A percentile compares a stretch with the other conserved stretches of the same genome.
Conservation (phyloP, 2,888 invertebrate genomes). For the Protodeltote pygarga region DNA sequence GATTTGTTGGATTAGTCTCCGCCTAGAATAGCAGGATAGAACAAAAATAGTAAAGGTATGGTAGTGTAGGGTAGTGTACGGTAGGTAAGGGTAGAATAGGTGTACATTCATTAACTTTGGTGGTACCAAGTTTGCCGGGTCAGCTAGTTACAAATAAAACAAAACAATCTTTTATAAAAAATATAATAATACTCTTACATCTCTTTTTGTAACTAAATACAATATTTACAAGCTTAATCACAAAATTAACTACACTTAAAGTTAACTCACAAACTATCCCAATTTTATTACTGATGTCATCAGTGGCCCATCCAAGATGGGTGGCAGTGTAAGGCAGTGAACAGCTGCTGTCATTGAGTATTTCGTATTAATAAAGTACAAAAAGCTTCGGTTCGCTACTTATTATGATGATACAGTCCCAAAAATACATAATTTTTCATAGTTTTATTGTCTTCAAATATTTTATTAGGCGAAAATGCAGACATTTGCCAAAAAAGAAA, state of each 20-base stretch:
- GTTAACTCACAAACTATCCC: constrained; percentile 64
- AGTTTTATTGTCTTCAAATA: background rate
- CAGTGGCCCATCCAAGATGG: constrained; percentile 32
- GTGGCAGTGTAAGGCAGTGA: constrained; percentile 67
- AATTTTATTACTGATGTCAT: constrained; percentile 41
- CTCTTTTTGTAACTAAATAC: constrained; percentile 83
- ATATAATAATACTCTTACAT: constrained; percentile 84
- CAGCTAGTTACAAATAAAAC: constrained; percentile 10
- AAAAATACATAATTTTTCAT: constrained; percentile 70
- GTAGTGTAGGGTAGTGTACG: too few relatives aligned
- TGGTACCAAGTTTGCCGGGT: too few relatives aligned
- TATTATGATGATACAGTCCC: constrained; percentile 61
- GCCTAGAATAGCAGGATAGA: too few relatives aligned
- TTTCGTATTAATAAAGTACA: constrained; percentile 47
- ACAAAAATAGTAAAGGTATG: too few relatives aligned
- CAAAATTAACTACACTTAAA: constrained; percentile 59
- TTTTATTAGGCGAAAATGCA: background rate
- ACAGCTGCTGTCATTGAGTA: constrained; percentile 44
- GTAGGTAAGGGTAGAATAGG: too few relatives aligned
- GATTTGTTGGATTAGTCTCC: too few relatives aligned
- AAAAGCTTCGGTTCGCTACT: constrained; percentile 52
- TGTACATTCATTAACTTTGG: too few relatives aligned
- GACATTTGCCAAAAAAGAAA: too few relatives aligned
- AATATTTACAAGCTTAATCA: constrained; percentile 84
- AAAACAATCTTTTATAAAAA: constrained; percentile 60